A percentile compares a stretch with the other conserved stretches of the same genome.
Conservation (phyloP, 2,113 vertebrate genomes). For the Hyla sarda region DNA sequence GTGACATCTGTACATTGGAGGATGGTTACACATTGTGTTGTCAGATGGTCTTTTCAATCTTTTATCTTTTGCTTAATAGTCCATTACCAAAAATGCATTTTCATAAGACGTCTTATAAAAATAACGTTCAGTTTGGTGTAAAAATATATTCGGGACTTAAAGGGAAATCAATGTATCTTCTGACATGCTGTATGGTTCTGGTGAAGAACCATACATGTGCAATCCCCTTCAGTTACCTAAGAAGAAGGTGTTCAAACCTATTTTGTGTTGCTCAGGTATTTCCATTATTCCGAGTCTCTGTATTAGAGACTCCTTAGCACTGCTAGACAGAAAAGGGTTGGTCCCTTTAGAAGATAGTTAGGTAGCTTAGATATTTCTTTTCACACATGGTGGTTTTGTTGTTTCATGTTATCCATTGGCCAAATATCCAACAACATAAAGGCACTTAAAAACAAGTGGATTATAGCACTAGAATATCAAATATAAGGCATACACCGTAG, state of each 20-base stretch:
- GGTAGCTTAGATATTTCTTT: too few relatives aligned
- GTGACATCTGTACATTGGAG: constrained; percentile 36
- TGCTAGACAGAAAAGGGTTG: too few relatives aligned
- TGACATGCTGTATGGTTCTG: background rate
- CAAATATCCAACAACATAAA: too few relatives aligned
- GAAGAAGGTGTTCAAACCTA: background rate
- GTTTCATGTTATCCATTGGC: too few relatives aligned
- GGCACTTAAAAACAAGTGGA: too few relatives aligned
- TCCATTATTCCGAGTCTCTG: background rate
- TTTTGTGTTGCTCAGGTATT: background rate
- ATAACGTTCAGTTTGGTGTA: background rate
- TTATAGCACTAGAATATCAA: too few relatives aligned
- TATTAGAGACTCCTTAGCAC: too few relatives aligned
- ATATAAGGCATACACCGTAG: too few relatives aligned
- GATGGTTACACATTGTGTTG: constrained; percentile 37
- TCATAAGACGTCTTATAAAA: background rate
- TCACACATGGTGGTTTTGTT: too few relatives aligned
- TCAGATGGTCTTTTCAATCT: background rate
- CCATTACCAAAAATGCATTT: background rate
- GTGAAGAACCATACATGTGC: background rate
- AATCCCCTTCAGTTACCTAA: background rate
- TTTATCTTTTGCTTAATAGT: background rate
- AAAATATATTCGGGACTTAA: background rate
- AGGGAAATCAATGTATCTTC: background rate
- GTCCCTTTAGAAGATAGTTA: too few relatives aligned